Conservation (phyloP, 2,888 invertebrate genomes). For the Drosophila quinaria region DNA sequence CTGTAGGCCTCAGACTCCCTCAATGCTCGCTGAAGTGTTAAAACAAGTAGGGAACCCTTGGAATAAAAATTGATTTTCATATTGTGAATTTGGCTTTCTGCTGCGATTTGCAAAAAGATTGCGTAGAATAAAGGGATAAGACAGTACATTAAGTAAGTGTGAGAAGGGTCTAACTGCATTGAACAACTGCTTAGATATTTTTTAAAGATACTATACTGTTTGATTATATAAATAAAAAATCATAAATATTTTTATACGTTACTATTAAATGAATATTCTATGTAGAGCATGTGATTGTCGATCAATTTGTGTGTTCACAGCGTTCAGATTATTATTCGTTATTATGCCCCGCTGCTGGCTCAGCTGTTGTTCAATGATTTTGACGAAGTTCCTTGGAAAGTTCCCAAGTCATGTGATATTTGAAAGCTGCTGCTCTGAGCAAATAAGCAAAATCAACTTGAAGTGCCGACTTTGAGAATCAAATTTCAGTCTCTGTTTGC, state of each 20-base stretch:
- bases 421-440: conserved; percentile 32
- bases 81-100: conserved; percentile 28
- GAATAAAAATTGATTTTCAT: conserved; percentile 57
- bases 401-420: conserved; percentile 41
- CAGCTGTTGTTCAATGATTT: conserved; percentile 57
- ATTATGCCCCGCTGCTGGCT: conserved; percentile 42
- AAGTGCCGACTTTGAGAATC: conserved; percentile 48
- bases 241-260: neutral
- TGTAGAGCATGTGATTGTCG: conserved; percentile 32
- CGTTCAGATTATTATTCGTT: conserved; percentile 25
- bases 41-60: conserved; percentile 48
- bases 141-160: conserved; percentile 19
- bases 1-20: conserved; percentile 34
- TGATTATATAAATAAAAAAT: neutral
- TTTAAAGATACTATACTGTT: neutral
- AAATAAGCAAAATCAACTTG: conserved; percentile 54
- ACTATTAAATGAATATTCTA: neutral
- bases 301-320: neutral
- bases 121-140: conserved; percentile 3
- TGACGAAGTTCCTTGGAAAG: conserved; percentile 51
- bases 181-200: neutral
- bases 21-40: conserved; percentile 68
- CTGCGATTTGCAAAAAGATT: conserved; percentile 46
- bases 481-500: conserved; percentile 36
- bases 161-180: neutral